phyloP scores from a whole-genome alignment of 2,113 vertebrate genomes.

The Hystrix brachyura region DNA sequence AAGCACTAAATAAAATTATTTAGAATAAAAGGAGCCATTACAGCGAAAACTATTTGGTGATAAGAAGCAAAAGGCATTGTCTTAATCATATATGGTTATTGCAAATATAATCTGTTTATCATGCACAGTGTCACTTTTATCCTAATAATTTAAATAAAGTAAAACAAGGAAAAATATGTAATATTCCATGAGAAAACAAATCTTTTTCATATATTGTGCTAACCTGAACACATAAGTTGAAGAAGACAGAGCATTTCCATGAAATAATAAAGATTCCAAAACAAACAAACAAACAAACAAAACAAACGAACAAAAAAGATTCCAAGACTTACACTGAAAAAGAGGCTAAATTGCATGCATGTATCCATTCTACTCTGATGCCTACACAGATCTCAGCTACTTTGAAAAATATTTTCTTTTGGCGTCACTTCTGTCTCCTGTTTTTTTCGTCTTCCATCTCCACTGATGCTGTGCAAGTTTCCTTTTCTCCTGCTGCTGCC shows the following conservation, averaged over 20 bases:
- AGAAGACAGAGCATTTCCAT: background rate
- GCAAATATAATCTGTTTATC: background rate
- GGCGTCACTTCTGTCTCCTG: background rate
- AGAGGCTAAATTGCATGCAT: background rate
- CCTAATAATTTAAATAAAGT: background rate
- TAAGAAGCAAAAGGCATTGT: constrained; percentile 21
- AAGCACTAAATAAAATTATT: constrained; percentile 52
- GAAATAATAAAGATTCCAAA: background rate
- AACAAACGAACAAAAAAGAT: background rate
- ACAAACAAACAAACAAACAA: too few relatives aligned
- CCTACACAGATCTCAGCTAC: background rate
- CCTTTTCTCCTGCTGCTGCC: too few relatives aligned
- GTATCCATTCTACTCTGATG: background rate
- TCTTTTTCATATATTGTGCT: background rate
- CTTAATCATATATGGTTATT: background rate
- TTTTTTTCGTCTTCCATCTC: background rate
- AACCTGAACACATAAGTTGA: background rate
- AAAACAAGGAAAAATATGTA: background rate
- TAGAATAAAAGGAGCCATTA: background rate
- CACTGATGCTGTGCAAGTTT: background rate
- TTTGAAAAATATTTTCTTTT: background rate
- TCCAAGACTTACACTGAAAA: background rate
- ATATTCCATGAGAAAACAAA: background rate
- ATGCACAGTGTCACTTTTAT: background rate
- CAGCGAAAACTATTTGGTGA: constrained; percentile 17